Conservation (phyloP, 2,797 vertebrate genomes). For the Anguilla anguilla region DNA sequence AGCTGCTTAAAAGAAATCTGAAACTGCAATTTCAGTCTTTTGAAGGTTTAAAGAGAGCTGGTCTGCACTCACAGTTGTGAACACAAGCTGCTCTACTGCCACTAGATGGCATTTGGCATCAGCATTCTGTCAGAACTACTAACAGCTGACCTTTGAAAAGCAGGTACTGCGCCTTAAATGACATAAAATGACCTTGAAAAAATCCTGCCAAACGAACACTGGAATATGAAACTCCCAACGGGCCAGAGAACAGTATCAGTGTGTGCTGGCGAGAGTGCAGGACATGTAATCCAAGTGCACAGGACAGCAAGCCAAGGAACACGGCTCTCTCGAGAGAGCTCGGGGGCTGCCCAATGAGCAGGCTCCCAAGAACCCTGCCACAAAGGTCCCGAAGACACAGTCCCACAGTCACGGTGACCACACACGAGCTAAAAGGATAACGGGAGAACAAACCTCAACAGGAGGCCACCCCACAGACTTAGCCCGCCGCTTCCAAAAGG, state of each 20-base stretch:
- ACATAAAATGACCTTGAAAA: constrained; percentile 4
- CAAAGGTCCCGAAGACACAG: neutral
- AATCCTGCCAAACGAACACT: neutral
- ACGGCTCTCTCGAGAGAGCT: neutral
- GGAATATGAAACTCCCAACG: constrained; percentile 1
- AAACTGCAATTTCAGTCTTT: neutral
- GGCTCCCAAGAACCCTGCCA: neutral
- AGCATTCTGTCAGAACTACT: neutral
- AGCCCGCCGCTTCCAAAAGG: neutral
- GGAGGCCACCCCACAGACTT: neutral
- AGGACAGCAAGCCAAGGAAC: constrained; percentile 1
- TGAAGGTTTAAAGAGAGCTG: neutral
- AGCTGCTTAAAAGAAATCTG: neutral
- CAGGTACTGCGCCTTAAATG: neutral
- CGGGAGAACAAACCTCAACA: neutral
- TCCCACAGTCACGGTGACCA: neutral
- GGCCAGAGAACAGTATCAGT: neutral
- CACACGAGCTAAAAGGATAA: neutral
- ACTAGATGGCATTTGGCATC: neutral
- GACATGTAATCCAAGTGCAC: neutral
- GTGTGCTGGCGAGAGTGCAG: constrained; percentile 7
- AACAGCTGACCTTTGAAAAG: neutral
- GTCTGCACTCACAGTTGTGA: neutral
- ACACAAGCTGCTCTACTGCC: neutral
- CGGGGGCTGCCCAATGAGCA: neutral